Evolutionary conservation across 2,797 vertebrate genomes (phyloP), one percentile per base, ranked within the genome.

Genomic region (Tiaroga cobitis): DNA sequence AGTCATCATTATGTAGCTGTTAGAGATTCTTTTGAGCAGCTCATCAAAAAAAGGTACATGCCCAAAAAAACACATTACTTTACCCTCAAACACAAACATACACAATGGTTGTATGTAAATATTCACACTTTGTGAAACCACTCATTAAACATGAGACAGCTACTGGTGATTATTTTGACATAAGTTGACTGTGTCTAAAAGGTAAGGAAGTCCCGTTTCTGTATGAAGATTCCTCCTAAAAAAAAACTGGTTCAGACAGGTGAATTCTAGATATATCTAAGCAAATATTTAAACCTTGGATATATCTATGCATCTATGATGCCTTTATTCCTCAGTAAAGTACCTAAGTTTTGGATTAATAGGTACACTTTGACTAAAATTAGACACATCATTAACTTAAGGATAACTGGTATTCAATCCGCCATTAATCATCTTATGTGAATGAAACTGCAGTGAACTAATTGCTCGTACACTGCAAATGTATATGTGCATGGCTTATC

Each of bases 1-100:
- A 51, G 65, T 78, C 49, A 83, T 74, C 41, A 87, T 85, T 82
- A 69, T 72, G 43, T 84, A 86, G 79, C 41, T 8, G 39, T 84
- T 68, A 82, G 18, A 46, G 72, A 24, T 84, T 51, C 0, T 49
- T 84, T 80, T 75, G n/a, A 74, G 43, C 11, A 68, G 37, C 32
- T 77, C 61, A 61, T 34, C 65, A 41, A 41, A 82, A 46, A 49
- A 34, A 37, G 69, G 32, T 69, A 78, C 56, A 75, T 46, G 13
- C 54, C 29, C 80, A 54, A 19, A 69, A 29, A 16, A 13, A 73
- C 49, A 39, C 24, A 72, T 72, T 72, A 13, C 13, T 34, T 59
- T 77, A 77, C 21, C 26, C 63, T 37, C 24, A 81, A 67, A 69
- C 78, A 46, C 63, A 65, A 65, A 65, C 63, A 32, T 65, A 21